A percentile compares a stretch with the other conserved stretches of the same genome.
phyloP scores from a whole-genome alignment of 2,797 vertebrate species.

The Onychomys arenicola region DNA sequence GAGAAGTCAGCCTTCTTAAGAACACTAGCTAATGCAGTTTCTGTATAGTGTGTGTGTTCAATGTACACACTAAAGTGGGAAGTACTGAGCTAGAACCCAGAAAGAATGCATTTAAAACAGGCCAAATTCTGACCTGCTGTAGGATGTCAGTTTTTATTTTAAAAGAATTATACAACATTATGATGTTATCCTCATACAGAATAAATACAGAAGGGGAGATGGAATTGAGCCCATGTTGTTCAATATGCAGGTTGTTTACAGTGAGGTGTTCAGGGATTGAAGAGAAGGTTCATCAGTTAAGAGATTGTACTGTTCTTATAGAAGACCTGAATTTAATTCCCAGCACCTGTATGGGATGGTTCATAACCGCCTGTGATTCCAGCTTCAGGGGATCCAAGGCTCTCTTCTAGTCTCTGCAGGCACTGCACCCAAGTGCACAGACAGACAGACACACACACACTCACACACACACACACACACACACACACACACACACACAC shows the following conservation, averaged over 20 bases:
- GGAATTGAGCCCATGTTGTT: not conserved
- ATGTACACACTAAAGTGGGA: not conserved
- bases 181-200: slow-evolving; percentile 34
- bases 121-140: not conserved
- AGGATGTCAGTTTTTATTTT: slow-evolving; percentile 51
- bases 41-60: not conserved
- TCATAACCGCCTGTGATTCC: not conserved
- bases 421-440: not conserved
- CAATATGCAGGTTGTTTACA: slow-evolving; percentile 38
- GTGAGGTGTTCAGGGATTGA: not conserved
- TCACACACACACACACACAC: not conserved
- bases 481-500: not conserved
- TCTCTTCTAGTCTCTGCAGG: not conserved
- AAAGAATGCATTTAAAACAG: not conserved
- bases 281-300: not conserved
- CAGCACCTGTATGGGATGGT: not conserved
- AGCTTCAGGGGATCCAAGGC: not conserved
- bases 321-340: not conserved
- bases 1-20: slow-evolving; percentile 5
- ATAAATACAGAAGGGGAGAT: not conserved
- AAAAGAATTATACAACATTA: slow-evolving; percentile 10
- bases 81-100: not conserved
- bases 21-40: slow-evolving; percentile 9
- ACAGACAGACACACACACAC: too few relatives aligned
- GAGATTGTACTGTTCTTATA: not conserved